A percentile compares a stretch with the other conserved stretches of the same genome.
Evolutionary conservation across 2,797 vertebrate species (phyloP).

Genomic region (Varecia variegata): DNA sequence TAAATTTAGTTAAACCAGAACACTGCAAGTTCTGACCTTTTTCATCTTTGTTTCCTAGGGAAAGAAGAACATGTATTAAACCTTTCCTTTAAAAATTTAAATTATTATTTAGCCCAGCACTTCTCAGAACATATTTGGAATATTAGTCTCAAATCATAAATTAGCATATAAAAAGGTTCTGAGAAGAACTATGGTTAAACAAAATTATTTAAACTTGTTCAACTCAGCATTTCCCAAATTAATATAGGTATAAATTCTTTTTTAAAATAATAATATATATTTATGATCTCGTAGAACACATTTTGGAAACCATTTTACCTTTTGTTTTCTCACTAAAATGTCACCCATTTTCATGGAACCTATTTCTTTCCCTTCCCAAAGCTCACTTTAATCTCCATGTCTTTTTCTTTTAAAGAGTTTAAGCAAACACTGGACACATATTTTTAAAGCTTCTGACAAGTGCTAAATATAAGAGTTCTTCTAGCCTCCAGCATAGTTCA

Average conservation of each 20-base stretch:
- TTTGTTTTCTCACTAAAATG: neutral
- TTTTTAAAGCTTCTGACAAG: constrained; percentile 19
- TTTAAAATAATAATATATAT: neutral
- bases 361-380: neutral
- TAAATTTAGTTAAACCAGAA: neutral
- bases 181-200: neutral
- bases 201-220: neutral
- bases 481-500: neutral
- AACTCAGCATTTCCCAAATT: constrained; percentile 2
- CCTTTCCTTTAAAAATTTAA: neutral
- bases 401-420: neutral
- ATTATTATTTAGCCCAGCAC: neutral
- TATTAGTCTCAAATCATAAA: neutral
- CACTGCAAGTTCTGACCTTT: neutral
- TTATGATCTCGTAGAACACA: neutral
- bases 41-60: neutral
- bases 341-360: neutral
- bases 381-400: neutral
- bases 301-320: neutral
- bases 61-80: neutral
- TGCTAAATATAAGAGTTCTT: neutral
- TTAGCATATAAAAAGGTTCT: neutral
- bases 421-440: neutral
- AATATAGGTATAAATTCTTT: neutral
- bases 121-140: neutral